Evolutionary conservation across 2,113 vertebrate genomes (phyloP).

Genomic region (Dascyllus trimaculatus): DNA sequence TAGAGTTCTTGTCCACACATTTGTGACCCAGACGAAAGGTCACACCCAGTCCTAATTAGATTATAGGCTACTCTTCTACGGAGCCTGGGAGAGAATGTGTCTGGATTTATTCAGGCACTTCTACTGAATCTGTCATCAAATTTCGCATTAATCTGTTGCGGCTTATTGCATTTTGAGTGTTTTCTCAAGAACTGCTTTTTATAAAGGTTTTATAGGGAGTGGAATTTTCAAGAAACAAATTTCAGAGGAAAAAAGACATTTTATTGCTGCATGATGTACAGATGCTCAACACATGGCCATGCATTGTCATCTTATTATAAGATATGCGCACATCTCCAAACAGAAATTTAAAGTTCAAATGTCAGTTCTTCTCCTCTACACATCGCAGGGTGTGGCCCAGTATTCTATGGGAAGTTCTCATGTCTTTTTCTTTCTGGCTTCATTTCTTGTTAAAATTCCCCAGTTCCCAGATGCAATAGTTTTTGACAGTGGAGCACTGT

Average conservation of each 20-base stretch:
- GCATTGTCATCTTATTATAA: background rate
- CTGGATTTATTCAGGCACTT: constrained; percentile 35
- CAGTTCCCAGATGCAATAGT: constrained; percentile 46
- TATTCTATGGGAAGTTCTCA: constrained; percentile 53
- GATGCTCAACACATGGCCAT: background rate
- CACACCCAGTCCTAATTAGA: constrained; percentile 71
- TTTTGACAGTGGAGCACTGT: constrained; percentile 68
- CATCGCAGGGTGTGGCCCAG: constrained; percentile 67
- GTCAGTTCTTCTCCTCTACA: constrained; percentile 26
- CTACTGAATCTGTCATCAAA: constrained; percentile 17
- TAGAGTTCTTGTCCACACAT: constrained; percentile 51
- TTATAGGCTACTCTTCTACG: constrained; percentile 53
- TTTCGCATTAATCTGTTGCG: constrained; percentile 16
- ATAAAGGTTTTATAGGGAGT: background rate
- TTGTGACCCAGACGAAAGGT: constrained; percentile 70
- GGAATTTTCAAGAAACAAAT: background rate
- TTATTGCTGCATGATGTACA: constrained; percentile 1
- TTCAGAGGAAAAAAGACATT: background rate
- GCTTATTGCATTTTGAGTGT: background rate
- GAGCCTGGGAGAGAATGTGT: constrained; percentile 28
- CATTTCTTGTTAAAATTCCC: constrained; percentile 56
- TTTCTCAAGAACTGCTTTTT: constrained; percentile 7
- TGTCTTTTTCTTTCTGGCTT: constrained; percentile 61
- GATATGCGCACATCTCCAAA: constrained; percentile 16
- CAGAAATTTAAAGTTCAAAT: constrained; percentile 37